Base-by-base conservation (phyloP, 2,113 vertebrate species). In the Pandion haliaetus region DNA sequence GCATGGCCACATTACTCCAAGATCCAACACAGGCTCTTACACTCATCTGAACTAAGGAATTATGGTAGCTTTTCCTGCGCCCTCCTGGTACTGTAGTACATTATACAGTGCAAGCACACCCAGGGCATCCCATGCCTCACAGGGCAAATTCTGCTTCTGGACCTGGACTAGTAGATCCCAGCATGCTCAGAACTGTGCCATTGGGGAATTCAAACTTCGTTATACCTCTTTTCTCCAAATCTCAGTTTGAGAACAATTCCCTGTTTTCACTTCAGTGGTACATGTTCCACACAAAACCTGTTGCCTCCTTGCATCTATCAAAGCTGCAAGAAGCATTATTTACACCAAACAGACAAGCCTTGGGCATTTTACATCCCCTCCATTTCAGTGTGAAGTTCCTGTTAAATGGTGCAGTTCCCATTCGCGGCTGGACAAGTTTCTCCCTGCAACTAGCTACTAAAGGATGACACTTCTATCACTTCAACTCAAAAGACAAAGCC, bases 1-100 rank as follows among this genome's bases (percentile, higher is more conserved):
- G 15, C n/a, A 8, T 10, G 49, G 38, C 10, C 65, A 73, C 0
- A 0, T 52, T 28, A 38, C 12, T 17, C 50, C 1, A 1, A 73
- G 63, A 70, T 55, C n/a, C 15, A 5, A 7, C 21, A 34, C 13
- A 34, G 54, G 54, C 32, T 77, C 6, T 28, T 42, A 38, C 14
- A 25, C 36, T 70, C 34, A n/a, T 25, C 65, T 29, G 34, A 78
- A 57, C 45, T 42, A 26, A 16, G 17, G 8, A 42, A 57, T n/a
- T 65, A 24, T 3, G 4, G 55, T 4, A 71, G 21, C 26, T 54
- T 32, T 86, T 62, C 57, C 61, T 72, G 58, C 5, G 20, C 40
- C 23, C 34, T 92, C 31, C 69, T 44, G 20, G 10, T 57, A 32
- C n/a, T 71, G 50, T 31, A 34, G 12, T 6, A 73, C 3, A 2